Percentiles rank a stretch among this genome's conserved stretches.
These are phyloP conservation scores for Zosterops lateralis DNA, from an alignment of 2,113 vertebrate genomes.

Conservation along the genomic window DNA sequence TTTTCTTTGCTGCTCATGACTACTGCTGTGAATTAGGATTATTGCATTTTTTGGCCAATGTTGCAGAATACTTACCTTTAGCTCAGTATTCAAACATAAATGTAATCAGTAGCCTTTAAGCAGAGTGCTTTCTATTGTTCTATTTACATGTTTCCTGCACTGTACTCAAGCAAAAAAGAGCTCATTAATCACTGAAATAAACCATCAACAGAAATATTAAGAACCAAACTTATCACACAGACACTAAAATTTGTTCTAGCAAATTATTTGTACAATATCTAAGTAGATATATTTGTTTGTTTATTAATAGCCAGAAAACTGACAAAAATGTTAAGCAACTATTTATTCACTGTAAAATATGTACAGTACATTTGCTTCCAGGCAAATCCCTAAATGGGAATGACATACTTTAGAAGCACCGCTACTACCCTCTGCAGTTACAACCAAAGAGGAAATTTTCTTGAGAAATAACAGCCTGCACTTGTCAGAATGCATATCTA, in stretches of 20 bases:
- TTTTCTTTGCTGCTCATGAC: not conserved
- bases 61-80: not conserved
- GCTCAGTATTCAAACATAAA: not conserved
- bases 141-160: not conserved
- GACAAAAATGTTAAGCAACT: not conserved
- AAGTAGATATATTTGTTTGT: not conserved
- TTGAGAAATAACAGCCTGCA: not conserved
- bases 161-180: not conserved
- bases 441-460: not conserved
- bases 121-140: not conserved
- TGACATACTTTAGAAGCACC: not conserved
- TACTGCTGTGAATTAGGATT: not conserved
- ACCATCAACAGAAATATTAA: not conserved
- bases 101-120: not conserved
- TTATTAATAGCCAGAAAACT: not conserved
- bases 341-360: not conserved
- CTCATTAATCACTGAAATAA: not conserved
- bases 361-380: not conserved
- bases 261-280: not conserved
- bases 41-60: not conserved
- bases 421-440: not conserved
- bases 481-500: not conserved
- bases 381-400: not conserved
- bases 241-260: not conserved
- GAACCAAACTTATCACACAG: not conserved